Evolutionary conservation across 1,140 invertebrate species (phyloP).

Genomic region (Ectropis grisescens): DNA sequence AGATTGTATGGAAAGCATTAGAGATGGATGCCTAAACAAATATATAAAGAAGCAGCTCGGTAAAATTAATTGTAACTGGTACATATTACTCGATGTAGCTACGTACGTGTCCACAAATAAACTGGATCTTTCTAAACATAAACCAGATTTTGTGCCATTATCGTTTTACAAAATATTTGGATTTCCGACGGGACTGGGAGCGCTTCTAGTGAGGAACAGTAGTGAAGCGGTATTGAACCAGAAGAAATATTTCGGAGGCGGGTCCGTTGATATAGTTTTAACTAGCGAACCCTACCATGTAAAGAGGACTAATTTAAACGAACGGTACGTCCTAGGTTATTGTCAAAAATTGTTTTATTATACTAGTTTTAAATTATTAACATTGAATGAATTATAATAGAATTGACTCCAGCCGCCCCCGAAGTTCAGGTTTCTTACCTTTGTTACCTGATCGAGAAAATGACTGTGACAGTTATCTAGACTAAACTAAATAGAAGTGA

Average conservation of each 20-base stretch:
- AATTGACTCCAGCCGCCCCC: too few species aligned
- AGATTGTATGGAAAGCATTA: conserved; percentile 77
- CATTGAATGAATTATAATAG: too few species aligned
- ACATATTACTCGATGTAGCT: conserved; percentile 89
- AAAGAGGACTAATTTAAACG: conserved; percentile 75
- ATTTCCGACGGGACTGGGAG: conserved; percentile 94
- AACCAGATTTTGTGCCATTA: conserved; percentile 91
- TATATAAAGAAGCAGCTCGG: conserved; percentile 36
- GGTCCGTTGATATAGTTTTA: conserved; percentile 87
- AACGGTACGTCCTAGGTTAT: too few species aligned
- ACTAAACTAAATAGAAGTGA: too few species aligned
- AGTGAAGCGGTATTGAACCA: conserved; percentile 73
- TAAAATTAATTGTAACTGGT: conserved; percentile 75
- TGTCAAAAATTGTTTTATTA: conserved; percentile 5
- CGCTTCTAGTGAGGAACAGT: conserved; percentile 83
- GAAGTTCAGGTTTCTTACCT: too few species aligned
- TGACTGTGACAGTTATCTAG: too few species aligned
- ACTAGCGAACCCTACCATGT: conserved; percentile 79
- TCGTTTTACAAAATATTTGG: conserved; percentile 99
- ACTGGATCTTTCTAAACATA: conserved; percentile 79
- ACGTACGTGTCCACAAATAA: conserved; percentile 83
- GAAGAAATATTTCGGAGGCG: conserved; percentile 92
- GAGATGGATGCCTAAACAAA: conserved; percentile 73
- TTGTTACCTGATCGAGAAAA: too few species aligned
- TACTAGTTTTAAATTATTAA: too few species aligned